A percentile compares a stretch with the other conserved stretches of the same genome.
Evolutionary conservation across 2,113 vertebrate genomes (phyloP).

Genomic region (Oryzias javanicus): DNA sequence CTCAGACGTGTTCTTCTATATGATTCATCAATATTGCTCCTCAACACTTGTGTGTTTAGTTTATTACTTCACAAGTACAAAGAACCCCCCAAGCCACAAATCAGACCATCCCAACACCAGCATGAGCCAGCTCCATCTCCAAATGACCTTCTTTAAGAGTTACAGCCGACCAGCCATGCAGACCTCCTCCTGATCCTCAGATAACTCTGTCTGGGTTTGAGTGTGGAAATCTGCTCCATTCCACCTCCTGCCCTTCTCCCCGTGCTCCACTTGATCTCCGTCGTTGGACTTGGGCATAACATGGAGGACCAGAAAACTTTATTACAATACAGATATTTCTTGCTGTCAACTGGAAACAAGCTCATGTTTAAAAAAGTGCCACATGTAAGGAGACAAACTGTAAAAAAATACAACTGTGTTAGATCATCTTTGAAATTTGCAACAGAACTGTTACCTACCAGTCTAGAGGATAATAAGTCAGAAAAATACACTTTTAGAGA

Average conservation of each 20-base stretch:
- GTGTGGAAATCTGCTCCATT: neutral
- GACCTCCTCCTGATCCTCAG: constrained; percentile 27
- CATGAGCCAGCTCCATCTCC: constrained; percentile 1
- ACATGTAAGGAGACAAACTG: constrained; percentile 7
- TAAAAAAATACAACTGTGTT: neutral
- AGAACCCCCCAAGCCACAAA: neutral
- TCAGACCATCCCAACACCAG: neutral
- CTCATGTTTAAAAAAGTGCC: constrained; percentile 20
- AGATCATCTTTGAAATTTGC: constrained; percentile 18
- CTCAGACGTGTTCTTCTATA: too few species aligned
- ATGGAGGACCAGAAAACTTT: constrained; percentile 19
- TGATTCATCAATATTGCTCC: too few species aligned
- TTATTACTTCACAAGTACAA: too few species aligned
- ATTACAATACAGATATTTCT: neutral
- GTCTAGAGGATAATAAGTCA: too few species aligned
- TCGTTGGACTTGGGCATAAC: constrained; percentile 23
- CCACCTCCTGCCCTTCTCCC: constrained; percentile 3
- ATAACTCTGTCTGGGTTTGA: constrained; percentile 29
- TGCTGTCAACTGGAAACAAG: constrained; percentile 22
- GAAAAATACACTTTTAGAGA: too few species aligned
- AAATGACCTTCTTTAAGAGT: constrained; percentile 25
- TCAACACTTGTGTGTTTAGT: too few species aligned
- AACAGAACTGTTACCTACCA: neutral
- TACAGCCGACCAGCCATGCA: constrained; percentile 1
- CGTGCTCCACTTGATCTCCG: constrained; percentile 14